phyloP scores from a whole-genome alignment of 2,888 invertebrate species.

The Amphipoea lucens region DNA sequence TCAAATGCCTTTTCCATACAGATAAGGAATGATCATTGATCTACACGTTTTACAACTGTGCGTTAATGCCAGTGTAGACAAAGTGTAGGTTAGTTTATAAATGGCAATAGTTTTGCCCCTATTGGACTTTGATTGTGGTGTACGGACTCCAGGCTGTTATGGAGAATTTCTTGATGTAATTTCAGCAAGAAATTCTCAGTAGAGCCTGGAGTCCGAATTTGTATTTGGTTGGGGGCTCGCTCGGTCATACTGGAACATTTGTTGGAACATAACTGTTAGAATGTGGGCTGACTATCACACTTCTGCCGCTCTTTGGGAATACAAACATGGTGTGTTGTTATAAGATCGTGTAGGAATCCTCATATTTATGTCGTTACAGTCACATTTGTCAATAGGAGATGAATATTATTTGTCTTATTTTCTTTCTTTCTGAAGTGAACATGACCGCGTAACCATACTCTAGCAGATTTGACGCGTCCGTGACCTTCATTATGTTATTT shows the following conservation, averaged over 20 bases:
- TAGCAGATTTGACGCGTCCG: background rate
- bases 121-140: no score
- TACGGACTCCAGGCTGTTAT: no score
- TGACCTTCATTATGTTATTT: conserved; percentile 25
- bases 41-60: background rate
- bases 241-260: background rate
- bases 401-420: background rate
- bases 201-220: background rate
- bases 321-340: background rate
- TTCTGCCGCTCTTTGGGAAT: background rate
- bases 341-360: background rate
- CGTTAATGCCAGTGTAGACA: background rate
- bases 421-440: background rate
- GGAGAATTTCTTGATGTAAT: background rate
- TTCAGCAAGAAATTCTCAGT: background rate
- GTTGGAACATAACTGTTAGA: background rate
- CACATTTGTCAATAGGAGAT: background rate
- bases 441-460: background rate
- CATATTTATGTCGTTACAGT: background rate
- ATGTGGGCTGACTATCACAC: background rate
- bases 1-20: conserved; percentile 7
- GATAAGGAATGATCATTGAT: conserved; percentile 34
- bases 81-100: background rate
- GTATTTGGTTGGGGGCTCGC: background rate
- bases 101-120: background rate